phyloP scores from a whole-genome alignment of 2,113 vertebrate genomes.

The Ramphastos sulfuratus region DNA sequence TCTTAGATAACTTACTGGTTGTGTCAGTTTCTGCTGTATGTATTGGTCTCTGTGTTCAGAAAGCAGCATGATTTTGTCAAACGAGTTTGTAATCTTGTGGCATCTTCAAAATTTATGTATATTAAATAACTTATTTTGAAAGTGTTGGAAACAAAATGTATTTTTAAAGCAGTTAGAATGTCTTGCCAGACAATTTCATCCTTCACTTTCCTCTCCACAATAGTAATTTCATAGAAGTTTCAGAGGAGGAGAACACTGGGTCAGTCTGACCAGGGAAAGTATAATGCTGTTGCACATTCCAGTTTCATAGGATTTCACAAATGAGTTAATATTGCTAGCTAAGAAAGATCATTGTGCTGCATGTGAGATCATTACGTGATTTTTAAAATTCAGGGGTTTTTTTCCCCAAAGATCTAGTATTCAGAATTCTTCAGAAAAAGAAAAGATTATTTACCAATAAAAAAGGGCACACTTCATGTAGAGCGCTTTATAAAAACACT shows the following conservation, averaged over 20 bases:
- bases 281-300: not conserved
- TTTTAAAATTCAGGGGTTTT: not conserved
- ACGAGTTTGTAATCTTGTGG: slow-evolving; percentile 4
- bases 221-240: slow-evolving; percentile 19
- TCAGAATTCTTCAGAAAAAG: not conserved
- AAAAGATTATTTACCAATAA: not conserved
- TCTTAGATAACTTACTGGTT: not conserved
- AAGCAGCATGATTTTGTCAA: slow-evolving; percentile 29
- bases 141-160: slow-evolving; percentile 18
- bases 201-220: slow-evolving; percentile 32
- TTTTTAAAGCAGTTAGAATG: slow-evolving; percentile 24
- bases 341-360: not conserved
- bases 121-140: slow-evolving; percentile 22
- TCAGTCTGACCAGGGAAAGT: slow-evolving; percentile 58
- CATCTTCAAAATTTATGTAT: slow-evolving; percentile 27
- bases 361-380: not conserved
- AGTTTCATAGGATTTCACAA: slow-evolving; percentile 17
- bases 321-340: not conserved
- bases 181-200: slow-evolving; percentile 30
- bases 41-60: not conserved
- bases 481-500: not conserved
- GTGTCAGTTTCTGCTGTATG: not conserved
- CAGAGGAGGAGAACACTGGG: slow-evolving; percentile 18
- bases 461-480: not conserved
- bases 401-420: not conserved